Percentiles rank a stretch among this genome's conserved stretches.
Evolutionary conservation across 2,113 vertebrate species (phyloP).

Genomic region (Monopterus albus): DNA sequence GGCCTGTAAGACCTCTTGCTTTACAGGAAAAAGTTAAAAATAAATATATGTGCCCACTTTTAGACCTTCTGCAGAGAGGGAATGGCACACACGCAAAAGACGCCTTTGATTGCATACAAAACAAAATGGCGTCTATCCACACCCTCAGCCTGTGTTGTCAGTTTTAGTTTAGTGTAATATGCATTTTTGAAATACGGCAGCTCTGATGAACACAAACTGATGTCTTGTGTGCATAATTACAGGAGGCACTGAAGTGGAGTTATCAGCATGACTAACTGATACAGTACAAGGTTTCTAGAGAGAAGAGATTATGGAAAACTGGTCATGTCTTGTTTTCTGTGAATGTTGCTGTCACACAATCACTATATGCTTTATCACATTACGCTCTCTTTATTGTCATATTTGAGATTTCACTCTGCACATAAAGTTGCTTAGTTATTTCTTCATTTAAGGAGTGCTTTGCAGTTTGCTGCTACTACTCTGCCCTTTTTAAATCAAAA

Average conservation of each 20-base stretch:
- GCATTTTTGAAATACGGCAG: slow-evolving; percentile 64
- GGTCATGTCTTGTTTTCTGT: not conserved
- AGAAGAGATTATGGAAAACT: not conserved
- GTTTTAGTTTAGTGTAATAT: slow-evolving; percentile 61
- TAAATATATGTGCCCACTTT: not conserved
- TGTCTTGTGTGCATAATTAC: slow-evolving; percentile 62
- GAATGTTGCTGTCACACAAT: not conserved
- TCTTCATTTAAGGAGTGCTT: not conserved
- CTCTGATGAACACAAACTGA: slow-evolving; percentile 69
- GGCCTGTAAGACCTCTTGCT: not conserved
- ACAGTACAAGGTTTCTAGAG: slow-evolving; percentile 36
- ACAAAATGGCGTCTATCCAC: slow-evolving; percentile 48
- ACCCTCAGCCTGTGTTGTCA: slow-evolving; percentile 38
- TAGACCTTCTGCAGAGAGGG: not conserved
- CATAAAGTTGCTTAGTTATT: not conserved
- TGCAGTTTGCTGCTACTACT: not conserved
- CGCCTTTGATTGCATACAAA: slow-evolving; percentile 24
- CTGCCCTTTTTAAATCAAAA: not conserved
- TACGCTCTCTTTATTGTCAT: not conserved
- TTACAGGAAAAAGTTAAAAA: not conserved
- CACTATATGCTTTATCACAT: not conserved
- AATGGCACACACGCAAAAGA: not conserved
- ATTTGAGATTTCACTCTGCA: not conserved
- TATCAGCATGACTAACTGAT: slow-evolving; percentile 53
- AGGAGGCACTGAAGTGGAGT: slow-evolving; percentile 52